Percentiles rank a stretch among this genome's conserved stretches.
Evolutionary conservation across 2,888 invertebrate genomes (phyloP).

Genomic region (Folsomia candida): DNA sequence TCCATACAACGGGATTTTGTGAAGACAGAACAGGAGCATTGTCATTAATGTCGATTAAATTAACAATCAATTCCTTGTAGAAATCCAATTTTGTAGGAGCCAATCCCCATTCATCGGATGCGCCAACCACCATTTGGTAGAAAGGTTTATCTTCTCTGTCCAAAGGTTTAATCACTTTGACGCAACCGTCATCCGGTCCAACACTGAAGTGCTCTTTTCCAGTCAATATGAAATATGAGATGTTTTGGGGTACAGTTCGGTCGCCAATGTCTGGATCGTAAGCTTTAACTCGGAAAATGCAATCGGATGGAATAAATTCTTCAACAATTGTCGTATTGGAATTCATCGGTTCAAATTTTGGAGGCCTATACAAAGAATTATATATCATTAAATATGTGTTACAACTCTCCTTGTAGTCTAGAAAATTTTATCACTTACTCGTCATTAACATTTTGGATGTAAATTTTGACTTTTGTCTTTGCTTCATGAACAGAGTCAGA

Average conservation of each 20-base stretch:
- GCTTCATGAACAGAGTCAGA: constrained; percentile 82
- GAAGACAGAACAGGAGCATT: constrained; percentile 61
- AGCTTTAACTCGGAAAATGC: constrained; percentile 70
- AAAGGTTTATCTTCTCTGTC: constrained; percentile 80
- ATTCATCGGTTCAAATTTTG: constrained; percentile 70
- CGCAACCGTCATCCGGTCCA: constrained; percentile 69
- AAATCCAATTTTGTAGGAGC: constrained; percentile 63
- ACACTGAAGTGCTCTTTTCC: constrained; percentile 71
- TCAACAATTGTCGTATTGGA: constrained; percentile 70
- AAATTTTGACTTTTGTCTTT: constrained; percentile 75
- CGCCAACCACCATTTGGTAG: constrained; percentile 69
- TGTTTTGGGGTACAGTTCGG: constrained; percentile 70
- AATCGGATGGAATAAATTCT: constrained; percentile 67
- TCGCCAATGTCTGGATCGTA: constrained; percentile 84
- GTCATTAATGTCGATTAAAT: constrained; percentile 80
- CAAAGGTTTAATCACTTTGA: constrained; percentile 66
- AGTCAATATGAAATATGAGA: constrained; percentile 69
- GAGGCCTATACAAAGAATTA: constrained; percentile 58
- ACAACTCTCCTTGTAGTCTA: too few relatives aligned
- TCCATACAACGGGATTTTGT: constrained; percentile 67
- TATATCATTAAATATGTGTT: not conserved
- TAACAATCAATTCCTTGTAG: constrained; percentile 66
- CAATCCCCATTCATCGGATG: constrained; percentile 68
- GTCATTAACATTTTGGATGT: constrained; percentile 33
- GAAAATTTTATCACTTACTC: constrained; percentile 4